phyloP scores from a whole-genome alignment of 2,888 invertebrate genomes.

The Leucophora obtusa region DNA sequence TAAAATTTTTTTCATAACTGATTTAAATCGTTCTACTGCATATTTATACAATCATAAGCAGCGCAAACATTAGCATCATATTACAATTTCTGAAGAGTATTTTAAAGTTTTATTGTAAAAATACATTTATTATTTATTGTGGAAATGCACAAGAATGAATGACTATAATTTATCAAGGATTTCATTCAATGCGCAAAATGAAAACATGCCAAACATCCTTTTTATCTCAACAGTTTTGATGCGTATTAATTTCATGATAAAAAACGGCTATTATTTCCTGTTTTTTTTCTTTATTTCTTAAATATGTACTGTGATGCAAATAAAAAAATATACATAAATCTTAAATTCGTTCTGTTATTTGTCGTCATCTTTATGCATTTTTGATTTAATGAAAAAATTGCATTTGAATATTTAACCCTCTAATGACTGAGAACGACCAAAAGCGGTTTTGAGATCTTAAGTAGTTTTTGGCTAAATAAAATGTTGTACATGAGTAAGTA shows the following conservation, averaged over 20 bases:
- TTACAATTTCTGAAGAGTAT: constrained; percentile 33
- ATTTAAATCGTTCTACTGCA: constrained; percentile 20
- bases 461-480: no score
- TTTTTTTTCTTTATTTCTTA: constrained; percentile 22
- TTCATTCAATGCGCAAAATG: constrained; percentile 32
- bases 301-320: neutral
- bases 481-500: no score
- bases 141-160: constrained; percentile 44
- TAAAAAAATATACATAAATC: constrained; percentile 35
- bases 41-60: constrained; percentile 3
- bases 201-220: constrained; percentile 53
- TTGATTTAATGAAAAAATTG: constrained; percentile 46
- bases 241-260: constrained; percentile 61
- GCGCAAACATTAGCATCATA: constrained; percentile 41
- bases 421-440: no score
- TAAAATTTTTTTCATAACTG: no score
- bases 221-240: constrained; percentile 49
- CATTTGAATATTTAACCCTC: constrained; percentile 58
- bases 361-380: constrained; percentile 57
- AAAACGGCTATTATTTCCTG: constrained; percentile 60
- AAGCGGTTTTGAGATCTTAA: no score
- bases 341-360: constrained; percentile 55
- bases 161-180: constrained; percentile 56
- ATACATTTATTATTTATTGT: constrained; percentile 21
- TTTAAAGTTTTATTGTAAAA: constrained; percentile 11